Evolutionary conservation across 1,140 invertebrate species (phyloP), one percentile per base, ranked within the genome.

Genomic region (Samia ricini): DNA sequence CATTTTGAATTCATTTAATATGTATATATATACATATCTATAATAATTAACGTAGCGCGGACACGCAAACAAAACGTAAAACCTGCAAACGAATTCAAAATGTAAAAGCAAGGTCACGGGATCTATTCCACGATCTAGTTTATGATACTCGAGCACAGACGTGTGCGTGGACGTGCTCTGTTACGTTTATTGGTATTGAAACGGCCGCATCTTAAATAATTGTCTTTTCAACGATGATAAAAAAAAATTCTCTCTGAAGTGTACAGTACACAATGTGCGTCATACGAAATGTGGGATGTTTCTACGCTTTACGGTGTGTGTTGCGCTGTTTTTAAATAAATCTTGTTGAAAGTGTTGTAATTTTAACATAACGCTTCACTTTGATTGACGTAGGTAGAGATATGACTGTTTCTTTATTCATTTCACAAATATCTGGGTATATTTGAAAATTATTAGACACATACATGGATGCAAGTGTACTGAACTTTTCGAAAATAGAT

Each of bases 161-260:
- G 58, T 62, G 54, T 61, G 58, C 64, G 63, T 60, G 63, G 66
- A 62, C 76, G 76, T 69, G 71, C 67, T 75, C 72, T 71, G 71
- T 71, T 73, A 66, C 57, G 20, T 57, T 61, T 58, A 59, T 66
- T 58, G 50, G 12, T 55, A 42, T 59, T 61, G 26, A 62, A 63
- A 59, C 21, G 36, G 20, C 42, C 36, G 36, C 29, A 36, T 57
- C 29, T 36, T 20, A 57, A 36, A 36, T 36, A 33, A 26, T 29
- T 36, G 56, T 57, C 56, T 57, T 56, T 18, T 56, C 19, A 26
- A 26, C 49, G 18, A 64, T 20, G n/a, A n/a, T n/a, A n/a, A n/a
- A n/a, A 50, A 58, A 51, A 52, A 55, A 26, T 26, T 3, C 23
- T 21, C 19, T 52, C 10, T 36, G 42, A 29, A 51, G 15, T 36